Conservation (phyloP, 2,113 vertebrate genomes). For the Brienomyrus brachyistius region DNA sequence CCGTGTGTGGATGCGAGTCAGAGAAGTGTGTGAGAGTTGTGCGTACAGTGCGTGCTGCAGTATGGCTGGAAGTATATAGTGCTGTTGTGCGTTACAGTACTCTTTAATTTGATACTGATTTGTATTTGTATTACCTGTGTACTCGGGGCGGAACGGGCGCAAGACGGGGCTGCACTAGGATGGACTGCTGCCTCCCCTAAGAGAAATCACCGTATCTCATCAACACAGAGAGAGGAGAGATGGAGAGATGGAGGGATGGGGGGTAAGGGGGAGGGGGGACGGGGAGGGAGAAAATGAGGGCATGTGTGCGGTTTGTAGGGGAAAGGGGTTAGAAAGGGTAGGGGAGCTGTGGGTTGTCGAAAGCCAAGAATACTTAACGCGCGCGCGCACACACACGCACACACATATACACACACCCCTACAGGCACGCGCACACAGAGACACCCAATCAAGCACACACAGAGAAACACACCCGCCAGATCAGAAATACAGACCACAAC, state of each 20-base stretch:
- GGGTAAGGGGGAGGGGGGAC: not conserved
- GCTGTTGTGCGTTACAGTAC: slow-evolving; percentile 48
- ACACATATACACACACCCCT: not conserved
- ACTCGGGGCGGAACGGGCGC: slow-evolving; percentile 67
- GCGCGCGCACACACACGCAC: slow-evolving; percentile 6
- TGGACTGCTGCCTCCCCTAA: slow-evolving; percentile 76
- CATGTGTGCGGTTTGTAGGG: slow-evolving; percentile 29
- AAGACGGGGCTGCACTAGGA: slow-evolving; percentile 74
- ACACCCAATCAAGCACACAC: slow-evolving; percentile 36
- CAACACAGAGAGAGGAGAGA: slow-evolving; percentile 51
- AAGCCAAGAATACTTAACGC: slow-evolving; percentile 10
- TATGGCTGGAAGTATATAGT: slow-evolving; percentile 48
- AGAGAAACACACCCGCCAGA: slow-evolving; percentile 3
- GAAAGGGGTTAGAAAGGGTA: slow-evolving; percentile 33
- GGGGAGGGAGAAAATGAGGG: slow-evolving; percentile 10
- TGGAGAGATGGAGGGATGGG: slow-evolving; percentile 27
- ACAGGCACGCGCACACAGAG: slow-evolving; percentile 8
- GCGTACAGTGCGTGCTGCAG: slow-evolving; percentile 43
- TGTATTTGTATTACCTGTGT: slow-evolving; percentile 63
- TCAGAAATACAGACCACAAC: slow-evolving; percentile 28
- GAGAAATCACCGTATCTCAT: slow-evolving; percentile 79
- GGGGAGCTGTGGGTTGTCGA: slow-evolving; percentile 20
- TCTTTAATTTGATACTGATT: slow-evolving; percentile 41
- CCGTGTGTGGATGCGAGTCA: not conserved
- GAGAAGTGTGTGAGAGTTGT: slow-evolving; percentile 41